phyloP scores from a whole-genome alignment of 2,113 vertebrate genomes.

The Mola mola region DNA sequence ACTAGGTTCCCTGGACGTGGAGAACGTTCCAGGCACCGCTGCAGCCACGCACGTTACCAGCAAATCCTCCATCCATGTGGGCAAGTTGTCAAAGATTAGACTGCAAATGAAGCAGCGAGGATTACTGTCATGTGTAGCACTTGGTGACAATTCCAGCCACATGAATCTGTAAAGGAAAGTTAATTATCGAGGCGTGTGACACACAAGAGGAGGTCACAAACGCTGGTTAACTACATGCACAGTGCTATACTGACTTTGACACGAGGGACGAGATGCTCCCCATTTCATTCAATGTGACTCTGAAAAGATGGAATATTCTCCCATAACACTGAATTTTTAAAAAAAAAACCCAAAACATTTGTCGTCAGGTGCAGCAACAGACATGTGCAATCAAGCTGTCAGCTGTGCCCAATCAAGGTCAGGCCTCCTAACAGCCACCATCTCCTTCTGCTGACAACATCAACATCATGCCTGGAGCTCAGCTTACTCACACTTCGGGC shows the following conservation, averaged over 20 bases:
- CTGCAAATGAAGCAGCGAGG: slow-evolving; percentile 52
- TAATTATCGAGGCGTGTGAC: slow-evolving; percentile 65
- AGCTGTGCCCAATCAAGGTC: slow-evolving; percentile 73
- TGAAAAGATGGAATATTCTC: too few species aligned
- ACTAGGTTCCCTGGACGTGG: slow-evolving; percentile 41
- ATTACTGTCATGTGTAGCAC: slow-evolving; percentile 70
- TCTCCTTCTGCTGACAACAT: slow-evolving; percentile 22
- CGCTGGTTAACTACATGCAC: slow-evolving; percentile 10
- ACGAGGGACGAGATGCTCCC: not conserved
- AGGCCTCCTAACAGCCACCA: slow-evolving; percentile 6
- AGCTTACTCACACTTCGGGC: slow-evolving; percentile 8
- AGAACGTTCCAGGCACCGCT: slow-evolving; percentile 18
- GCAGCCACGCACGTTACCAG: slow-evolving; percentile 37
- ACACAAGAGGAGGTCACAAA: slow-evolving; percentile 37
- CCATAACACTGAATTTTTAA: too few species aligned
- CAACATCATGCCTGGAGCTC: slow-evolving; percentile 16
- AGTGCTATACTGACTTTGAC: slow-evolving; percentile 2
- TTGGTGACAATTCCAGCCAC: slow-evolving; percentile 51
- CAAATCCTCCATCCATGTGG: slow-evolving; percentile 64
- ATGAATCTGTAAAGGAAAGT: slow-evolving; percentile 41
- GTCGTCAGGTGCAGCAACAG: slow-evolving; percentile 26
- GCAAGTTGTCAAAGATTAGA: slow-evolving; percentile 68
- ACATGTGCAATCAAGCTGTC: slow-evolving; percentile 53
- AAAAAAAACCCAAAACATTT: too few species aligned
- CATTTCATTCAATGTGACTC: not conserved